phyloP scores from a whole-genome alignment of 2,888 invertebrate genomes.

The Drosophila greeni region DNA sequence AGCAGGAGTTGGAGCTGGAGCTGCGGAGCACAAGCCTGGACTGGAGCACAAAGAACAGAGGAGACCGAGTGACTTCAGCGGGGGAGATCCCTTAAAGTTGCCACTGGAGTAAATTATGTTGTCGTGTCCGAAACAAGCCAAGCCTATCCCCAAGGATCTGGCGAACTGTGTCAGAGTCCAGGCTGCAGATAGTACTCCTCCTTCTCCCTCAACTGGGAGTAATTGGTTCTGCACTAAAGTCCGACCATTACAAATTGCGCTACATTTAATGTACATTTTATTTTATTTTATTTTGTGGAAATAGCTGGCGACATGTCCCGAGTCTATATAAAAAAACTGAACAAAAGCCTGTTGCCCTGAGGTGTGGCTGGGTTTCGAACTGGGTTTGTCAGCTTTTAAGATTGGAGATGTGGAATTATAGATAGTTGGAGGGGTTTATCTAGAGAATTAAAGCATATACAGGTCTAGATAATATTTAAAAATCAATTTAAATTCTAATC shows the following conservation, averaged over 20 bases:
- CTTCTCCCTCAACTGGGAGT: constrained; percentile 12
- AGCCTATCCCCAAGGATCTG: constrained; percentile 65
- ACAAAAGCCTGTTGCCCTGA: constrained; percentile 5
- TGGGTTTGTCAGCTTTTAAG: constrained; percentile 3
- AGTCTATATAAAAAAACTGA: constrained; percentile 12
- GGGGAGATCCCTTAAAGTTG: constrained; percentile 46
- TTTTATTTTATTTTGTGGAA: constrained; percentile 36
- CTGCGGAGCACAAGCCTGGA: too few species aligned
- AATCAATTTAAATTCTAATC: too few species aligned
- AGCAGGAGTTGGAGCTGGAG: too few species aligned
- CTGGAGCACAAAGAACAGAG: constrained; percentile 13
- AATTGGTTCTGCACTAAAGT: constrained; percentile 41
- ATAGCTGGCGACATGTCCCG: constrained; percentile 27
- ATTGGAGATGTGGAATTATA: not conserved
- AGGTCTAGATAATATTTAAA: too few species aligned
- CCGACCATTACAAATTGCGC: constrained; percentile 48
- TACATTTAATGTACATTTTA: constrained; percentile 46
- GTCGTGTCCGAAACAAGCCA: constrained; percentile 60
- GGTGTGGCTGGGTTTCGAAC: constrained; percentile 4
- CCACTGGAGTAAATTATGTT: constrained; percentile 57
- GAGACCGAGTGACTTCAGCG: constrained; percentile 29
- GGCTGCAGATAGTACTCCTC: constrained; percentile 47
- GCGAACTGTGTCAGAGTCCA: constrained; percentile 61
- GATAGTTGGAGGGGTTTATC: not conserved
- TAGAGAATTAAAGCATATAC: too few species aligned